Percentiles rank a stretch among this genome's conserved stretches.
Conservation (phyloP, 2,888 invertebrate genomes). For the Epinotia demarniana region DNA sequence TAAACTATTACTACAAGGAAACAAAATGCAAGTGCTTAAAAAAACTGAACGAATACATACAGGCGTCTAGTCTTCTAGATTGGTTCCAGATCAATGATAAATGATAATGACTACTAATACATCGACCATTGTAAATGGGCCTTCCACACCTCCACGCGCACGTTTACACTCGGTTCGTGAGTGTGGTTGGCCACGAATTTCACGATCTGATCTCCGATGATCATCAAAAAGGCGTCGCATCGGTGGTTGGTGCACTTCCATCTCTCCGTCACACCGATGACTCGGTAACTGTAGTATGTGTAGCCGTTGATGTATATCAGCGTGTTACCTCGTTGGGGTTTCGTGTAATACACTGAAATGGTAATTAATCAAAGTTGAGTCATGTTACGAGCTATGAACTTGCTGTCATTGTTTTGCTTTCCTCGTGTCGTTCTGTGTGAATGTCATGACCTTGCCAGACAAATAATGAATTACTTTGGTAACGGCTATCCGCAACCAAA, state of each 20-base stretch:
- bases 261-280: constrained; percentile 27
- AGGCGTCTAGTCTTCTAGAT: too few species aligned
- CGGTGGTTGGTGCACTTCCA: constrained; percentile 41
- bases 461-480: too few species aligned
- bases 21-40: too few species aligned
- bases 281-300: constrained; percentile 43
- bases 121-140: constrained; percentile 18
- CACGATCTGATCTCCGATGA: constrained; percentile 20
- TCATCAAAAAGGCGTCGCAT: constrained; percentile 26
- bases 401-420: too few species aligned
- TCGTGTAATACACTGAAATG: constrained; percentile 35
- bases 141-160: constrained; percentile 5
- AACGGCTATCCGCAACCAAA: too few species aligned
- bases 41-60: too few species aligned
- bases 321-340: constrained; percentile 43
- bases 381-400: too few species aligned
- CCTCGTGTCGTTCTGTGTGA: too few species aligned
- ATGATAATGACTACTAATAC: background rate
- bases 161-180: constrained; percentile 3
- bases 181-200: constrained; percentile 35
- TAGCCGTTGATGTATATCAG: constrained; percentile 41
- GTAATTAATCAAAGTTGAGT: background rate
- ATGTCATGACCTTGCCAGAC: too few species aligned
- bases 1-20: too few species aligned
- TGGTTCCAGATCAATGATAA: too few species aligned